phyloP scores from a whole-genome alignment of 2,113 vertebrate genomes.

The Nipponia nippon region DNA sequence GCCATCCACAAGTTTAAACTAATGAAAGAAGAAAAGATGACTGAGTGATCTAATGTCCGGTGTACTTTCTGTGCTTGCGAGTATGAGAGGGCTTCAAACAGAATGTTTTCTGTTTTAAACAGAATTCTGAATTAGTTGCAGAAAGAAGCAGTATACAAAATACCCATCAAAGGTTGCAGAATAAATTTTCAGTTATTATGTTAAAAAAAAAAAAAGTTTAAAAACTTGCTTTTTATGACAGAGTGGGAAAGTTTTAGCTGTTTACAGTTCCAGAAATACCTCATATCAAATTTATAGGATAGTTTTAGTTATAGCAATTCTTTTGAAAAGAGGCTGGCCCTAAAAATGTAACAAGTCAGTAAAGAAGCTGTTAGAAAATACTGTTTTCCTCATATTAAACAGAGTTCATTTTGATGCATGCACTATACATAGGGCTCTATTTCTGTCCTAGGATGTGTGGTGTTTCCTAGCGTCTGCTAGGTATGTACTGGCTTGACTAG shows the following conservation, averaged over 20 bases:
- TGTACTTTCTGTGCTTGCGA: background rate
- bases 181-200: background rate
- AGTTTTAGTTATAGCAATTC: background rate
- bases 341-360: background rate
- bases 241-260: background rate
- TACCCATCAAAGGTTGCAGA: background rate
- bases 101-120: too few species aligned
- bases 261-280: background rate
- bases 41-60: background rate
- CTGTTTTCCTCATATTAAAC: background rate
- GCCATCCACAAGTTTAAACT: background rate
- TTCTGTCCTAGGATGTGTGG: background rate
- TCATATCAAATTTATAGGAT: background rate
- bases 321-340: background rate
- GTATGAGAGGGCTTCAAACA: background rate
- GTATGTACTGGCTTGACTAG: background rate
- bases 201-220: background rate
- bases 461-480: background rate
- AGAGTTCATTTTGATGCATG: background rate
- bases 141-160: background rate
- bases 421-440: background rate
- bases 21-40: background rate
- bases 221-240: background rate
- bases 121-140: background rate
- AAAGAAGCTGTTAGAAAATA: background rate